These are phyloP conservation scores for Charina bottae DNA, from an alignment of 2,113 vertebrate genomes.

Conservation along the genomic window DNA sequence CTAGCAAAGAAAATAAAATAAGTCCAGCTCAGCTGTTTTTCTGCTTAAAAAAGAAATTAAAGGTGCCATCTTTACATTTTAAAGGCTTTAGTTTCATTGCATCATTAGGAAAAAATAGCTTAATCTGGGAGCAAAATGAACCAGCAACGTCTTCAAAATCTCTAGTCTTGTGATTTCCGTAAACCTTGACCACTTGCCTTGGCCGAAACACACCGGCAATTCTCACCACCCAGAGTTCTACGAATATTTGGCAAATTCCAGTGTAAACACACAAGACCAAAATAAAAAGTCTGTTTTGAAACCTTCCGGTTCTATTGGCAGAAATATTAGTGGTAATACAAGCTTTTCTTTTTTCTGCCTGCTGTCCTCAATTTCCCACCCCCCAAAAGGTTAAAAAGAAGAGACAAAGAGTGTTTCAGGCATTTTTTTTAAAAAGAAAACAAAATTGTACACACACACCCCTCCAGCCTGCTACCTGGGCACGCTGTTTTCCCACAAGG, in stretches of 20 bases:
- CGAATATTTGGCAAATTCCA: background rate
- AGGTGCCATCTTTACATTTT: background rate
- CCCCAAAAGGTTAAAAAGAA: background rate
- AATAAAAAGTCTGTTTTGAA: background rate
- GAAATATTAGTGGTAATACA: background rate
- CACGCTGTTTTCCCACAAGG: background rate
- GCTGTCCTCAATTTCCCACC: background rate
- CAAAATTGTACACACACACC: background rate
- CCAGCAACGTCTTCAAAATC: background rate
- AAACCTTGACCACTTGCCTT: background rate
- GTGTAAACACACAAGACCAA: background rate
- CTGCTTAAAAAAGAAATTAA: background rate
- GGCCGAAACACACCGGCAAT: background rate
- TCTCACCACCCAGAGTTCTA: background rate
- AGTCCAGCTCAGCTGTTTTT: background rate
- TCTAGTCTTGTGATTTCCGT: background rate
- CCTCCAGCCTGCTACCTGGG: background rate
- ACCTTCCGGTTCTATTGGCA: background rate
- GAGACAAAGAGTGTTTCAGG: background rate
- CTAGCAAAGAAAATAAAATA: background rate
- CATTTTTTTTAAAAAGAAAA: background rate
- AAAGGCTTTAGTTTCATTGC: background rate
- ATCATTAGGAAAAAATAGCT: background rate
- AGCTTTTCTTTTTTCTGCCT: background rate
- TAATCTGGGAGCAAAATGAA: background rate